Evolutionary conservation across 2,888 invertebrate genomes (phyloP), one percentile per base, ranked within the genome.

Genomic region (Aspidiotus rigidus): DNA sequence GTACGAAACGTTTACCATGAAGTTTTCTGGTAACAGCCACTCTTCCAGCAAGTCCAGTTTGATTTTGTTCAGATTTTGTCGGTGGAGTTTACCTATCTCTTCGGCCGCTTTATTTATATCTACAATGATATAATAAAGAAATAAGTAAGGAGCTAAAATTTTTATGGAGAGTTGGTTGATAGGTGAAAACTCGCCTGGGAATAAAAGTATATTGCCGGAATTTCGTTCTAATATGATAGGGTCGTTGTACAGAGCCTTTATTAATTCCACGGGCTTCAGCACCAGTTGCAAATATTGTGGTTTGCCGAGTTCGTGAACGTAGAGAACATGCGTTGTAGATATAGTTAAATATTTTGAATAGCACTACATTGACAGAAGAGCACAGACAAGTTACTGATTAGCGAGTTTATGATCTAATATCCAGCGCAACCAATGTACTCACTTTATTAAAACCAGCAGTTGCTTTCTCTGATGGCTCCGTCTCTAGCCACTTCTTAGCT

Each of bases 41-140:
- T 77, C 77, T 9, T 77, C 75, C 28, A 82, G 72, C 62, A 81
- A 75, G 56, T 77, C 76, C 11, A 77, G 73, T 59, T 79, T 77
- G 13, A 80, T 75, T 64, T 78, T 75, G 7, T 75, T 70, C 13
- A 79, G 73, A 70, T 81, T 77, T 15, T 80, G 74, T n/a, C 75
- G 73, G 71, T 79, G 80, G 49, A 83, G 72, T 59, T 75, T 73
- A 1, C 78, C 77, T 6, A 83, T 73, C 11, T 77, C 78, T 70
- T 79, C 77, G 5, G 79, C 80, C 3, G 81, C 81, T 64, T 77
- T 76, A 75, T 82, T 82, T 44, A 83, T 80, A 73, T 81, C 81
- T 71, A 53, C 16, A 56, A 40, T 44, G 56, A 40, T 16, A 41
- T 15, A 9, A 40, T 2, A n/a, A 5, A 39, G 42, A 57, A 16